Conservation (phyloP, 2,888 invertebrate genomes). For the Coenonympha glycerion region DNA sequence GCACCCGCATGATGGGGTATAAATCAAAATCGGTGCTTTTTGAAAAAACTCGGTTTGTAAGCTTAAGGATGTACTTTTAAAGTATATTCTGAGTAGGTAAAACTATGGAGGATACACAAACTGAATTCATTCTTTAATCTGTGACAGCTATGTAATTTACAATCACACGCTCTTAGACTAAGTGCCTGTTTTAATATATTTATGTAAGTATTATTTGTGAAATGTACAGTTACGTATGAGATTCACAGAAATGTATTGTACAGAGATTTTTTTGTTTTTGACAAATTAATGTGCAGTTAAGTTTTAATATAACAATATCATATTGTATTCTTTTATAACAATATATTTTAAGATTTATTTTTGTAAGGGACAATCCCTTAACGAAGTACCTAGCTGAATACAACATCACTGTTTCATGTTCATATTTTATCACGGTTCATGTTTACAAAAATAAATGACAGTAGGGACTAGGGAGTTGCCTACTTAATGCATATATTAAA, state of each 20-base stretch:
- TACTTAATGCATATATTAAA: neutral
- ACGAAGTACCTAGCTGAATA: neutral
- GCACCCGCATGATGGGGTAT: slow-evolving; percentile 6
- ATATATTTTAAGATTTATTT: neutral
- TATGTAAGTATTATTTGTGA: slow-evolving; percentile 30
- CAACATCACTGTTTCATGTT: slow-evolving; percentile 7
- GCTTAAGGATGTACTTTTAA: slow-evolving; percentile 2
- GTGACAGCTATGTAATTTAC: neutral
- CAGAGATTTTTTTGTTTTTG: slow-evolving; percentile 40
- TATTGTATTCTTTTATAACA: too few species aligned
- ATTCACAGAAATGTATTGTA: slow-evolving; percentile 60
- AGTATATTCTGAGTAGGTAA: neutral
- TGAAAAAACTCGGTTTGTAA: slow-evolving; percentile 8
- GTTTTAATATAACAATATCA: slow-evolving; percentile 13
- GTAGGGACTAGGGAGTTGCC: too few species aligned
- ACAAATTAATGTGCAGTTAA: slow-evolving; percentile 21
- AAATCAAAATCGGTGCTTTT: slow-evolving; percentile 20
- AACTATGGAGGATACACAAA: too few species aligned
- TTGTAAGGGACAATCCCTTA: neutral
- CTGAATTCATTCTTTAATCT: too few species aligned
- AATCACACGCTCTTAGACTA: neutral
- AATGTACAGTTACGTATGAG: slow-evolving; percentile 75
- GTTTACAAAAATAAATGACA: neutral
- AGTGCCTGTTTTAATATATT: neutral
- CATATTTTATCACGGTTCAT: neutral